Base-by-base conservation (phyloP, 2,888 invertebrate genomes). In the Petrolisthes cinctipes region DNA sequence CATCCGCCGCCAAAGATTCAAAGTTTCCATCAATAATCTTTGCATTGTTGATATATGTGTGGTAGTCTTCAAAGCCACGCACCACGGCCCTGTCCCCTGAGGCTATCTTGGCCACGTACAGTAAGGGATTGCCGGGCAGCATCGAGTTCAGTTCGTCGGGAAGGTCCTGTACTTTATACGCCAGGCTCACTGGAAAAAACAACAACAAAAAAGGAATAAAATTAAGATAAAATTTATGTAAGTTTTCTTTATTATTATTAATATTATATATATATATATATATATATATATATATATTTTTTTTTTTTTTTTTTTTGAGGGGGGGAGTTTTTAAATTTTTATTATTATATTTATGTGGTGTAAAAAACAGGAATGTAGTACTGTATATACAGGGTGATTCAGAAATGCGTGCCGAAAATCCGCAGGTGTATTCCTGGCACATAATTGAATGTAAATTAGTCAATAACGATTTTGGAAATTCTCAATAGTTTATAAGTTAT, bases 11-110 rank as follows among this genome's bases (percentile, higher is more conserved):
- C 7, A 61, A 17, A 51, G 88, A 83, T 11, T 61, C 51, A 66
- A 86, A 83, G 73, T 90, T 90, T n/a, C 88, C 90, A 17, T 54
- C 56, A 20, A 75, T 82, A 51, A 90, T 66, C 84, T 86, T 90
- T 81, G 90, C 90, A 54, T 90, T 86, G 61, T 90, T 90, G 78
- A 90, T 81, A 79, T 81, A 90, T 81, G 57, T 80, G 78, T 84
- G n/a, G 14, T 37, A 54, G 54, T 87, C 75, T 66, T 88, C 78
- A 83, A 83, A 78, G 66, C 88, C 78, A 5, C 73, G 57, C 71
- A 71, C 53, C 56, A 76, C 23, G 17, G 88, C 23, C 4, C 54
- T 75, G 7, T 56, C 61, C 2, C 86, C 86, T 1, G 82, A 85
- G 51, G 88, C 84, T 9, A 88, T 11, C 9, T 79, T 75, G 9